Evolutionary conservation across 2,888 invertebrate genomes (phyloP).

Genomic region (Lasioglossum marginatum): DNA sequence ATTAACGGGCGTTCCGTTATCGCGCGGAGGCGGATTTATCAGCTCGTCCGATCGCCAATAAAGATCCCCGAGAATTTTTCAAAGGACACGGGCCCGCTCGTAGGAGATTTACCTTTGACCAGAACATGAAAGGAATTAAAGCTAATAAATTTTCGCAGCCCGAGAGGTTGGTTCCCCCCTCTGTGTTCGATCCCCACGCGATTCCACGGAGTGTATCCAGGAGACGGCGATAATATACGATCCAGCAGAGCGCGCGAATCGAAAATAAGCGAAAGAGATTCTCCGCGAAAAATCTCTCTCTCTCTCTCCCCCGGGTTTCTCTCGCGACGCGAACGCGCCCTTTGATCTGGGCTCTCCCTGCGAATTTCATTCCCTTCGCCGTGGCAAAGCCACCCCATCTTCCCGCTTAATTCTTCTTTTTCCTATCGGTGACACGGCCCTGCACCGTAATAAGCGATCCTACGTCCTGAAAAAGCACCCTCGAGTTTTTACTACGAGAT

Average conservation of each 20-base stretch:
- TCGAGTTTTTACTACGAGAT: not conserved
- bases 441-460: constrained; percentile 47
- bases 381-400: constrained; percentile 48
- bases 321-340: constrained; percentile 56
- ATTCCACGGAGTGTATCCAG: constrained; percentile 51
- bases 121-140: constrained; percentile 71
- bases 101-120: constrained; percentile 64
- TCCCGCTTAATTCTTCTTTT: constrained; percentile 66
- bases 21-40: not conserved
- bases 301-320: not conserved
- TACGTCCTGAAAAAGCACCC: constrained; percentile 8
- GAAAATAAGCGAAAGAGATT: constrained; percentile 66
- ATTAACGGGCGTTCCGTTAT: not conserved
- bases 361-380: constrained; percentile 64
- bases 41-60: not conserved
- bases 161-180: constrained; percentile 39
- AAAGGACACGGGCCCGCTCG: constrained; percentile 23
- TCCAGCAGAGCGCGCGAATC: constrained; percentile 66
- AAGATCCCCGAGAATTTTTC: constrained; percentile 1
- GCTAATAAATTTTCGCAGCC: constrained; percentile 70
- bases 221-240: constrained; percentile 69
- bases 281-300: constrained; percentile 50
- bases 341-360: constrained; percentile 69
- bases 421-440: constrained; percentile 50
- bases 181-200: constrained; percentile 44